Evolutionary conservation across 1,140 invertebrate genomes (phyloP), one percentile per base, ranked within the genome.

Genomic region (Cheumatopsyche charites): DNA sequence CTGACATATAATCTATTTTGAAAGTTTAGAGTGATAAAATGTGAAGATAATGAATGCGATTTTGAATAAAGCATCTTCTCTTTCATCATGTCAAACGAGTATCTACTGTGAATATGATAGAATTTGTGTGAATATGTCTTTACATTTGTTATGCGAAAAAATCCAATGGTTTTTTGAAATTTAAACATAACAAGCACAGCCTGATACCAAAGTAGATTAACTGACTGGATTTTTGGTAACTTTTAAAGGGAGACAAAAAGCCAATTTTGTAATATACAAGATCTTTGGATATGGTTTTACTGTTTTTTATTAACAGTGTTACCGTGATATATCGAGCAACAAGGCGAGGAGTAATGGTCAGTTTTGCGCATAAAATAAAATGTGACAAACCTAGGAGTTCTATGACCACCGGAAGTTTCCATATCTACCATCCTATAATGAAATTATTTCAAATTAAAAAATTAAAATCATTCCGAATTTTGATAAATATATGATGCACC

Each of bases 321-420:
- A 11, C 55, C 23, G 19, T 67, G 45, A 58, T 55, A n/a, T n/a
- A n/a, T 68, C 66, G 43, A 55, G 66, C 42, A 67, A 67, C 17
- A 47, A 43, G 66, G 43, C 15, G 66, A 55, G 55, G 77, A 77
- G 80, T 82, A 80, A 79, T 76, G 78, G 78, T 75, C 68, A 77
- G 77, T 47, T 75, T 68, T 52, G 61, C 43, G 66, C 68, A 61
- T 70, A 72, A 79, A 83, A 82, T 82, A 82, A 82, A 84, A 82
- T 83, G 82, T 80, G 84, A 87, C 86, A 87, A 87, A 87, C 86
- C 86, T 87, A 87, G 86, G 86, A 78, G 85, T 83, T 81, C 83
- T 87, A 86, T 86, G 85, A 80, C 86, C 82, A 81, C 82, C 84
- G 85, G 83, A 86, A 79, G 85, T 82, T 81, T 88, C 87, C 84